Evolutionary conservation across 2,797 vertebrate species (phyloP).

Genomic region (Myiothlypis coronata): DNA sequence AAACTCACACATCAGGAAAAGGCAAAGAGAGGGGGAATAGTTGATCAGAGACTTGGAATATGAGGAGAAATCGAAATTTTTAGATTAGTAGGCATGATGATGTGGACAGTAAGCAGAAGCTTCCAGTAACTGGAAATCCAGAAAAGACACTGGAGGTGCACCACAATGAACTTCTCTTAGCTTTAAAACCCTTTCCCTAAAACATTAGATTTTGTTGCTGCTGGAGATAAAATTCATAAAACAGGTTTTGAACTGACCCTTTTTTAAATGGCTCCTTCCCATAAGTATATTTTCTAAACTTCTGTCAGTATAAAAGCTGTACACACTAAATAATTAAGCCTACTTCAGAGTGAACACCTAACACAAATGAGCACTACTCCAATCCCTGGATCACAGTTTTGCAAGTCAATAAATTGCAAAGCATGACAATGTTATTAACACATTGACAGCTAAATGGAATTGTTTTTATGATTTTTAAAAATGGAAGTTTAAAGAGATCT

Average conservation of each 20-base stretch:
- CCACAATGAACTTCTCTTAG: background rate
- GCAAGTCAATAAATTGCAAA: background rate
- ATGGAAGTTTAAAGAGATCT: background rate
- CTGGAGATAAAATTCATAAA: background rate
- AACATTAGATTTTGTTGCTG: background rate
- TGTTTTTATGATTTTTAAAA: background rate
- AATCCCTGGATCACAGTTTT: background rate
- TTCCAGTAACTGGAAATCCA: fast-evolving
- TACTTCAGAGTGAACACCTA: background rate
- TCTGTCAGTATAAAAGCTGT: background rate
- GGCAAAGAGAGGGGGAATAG: background rate
- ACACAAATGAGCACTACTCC: background rate
- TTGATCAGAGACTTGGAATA: background rate
- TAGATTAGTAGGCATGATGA: background rate
- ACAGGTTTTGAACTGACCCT: background rate
- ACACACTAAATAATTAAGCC: background rate
- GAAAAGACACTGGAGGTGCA: background rate
- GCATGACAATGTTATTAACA: background rate
- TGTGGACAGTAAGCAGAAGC: background rate
- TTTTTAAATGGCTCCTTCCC: background rate
- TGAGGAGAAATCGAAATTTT: background rate
- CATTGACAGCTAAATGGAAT: background rate
- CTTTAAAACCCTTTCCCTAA: background rate
- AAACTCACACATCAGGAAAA: background rate
- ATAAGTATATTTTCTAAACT: background rate